Evolutionary conservation across 1,140 invertebrate species (phyloP).

Genomic region (Nasonia vitripennis): DNA sequence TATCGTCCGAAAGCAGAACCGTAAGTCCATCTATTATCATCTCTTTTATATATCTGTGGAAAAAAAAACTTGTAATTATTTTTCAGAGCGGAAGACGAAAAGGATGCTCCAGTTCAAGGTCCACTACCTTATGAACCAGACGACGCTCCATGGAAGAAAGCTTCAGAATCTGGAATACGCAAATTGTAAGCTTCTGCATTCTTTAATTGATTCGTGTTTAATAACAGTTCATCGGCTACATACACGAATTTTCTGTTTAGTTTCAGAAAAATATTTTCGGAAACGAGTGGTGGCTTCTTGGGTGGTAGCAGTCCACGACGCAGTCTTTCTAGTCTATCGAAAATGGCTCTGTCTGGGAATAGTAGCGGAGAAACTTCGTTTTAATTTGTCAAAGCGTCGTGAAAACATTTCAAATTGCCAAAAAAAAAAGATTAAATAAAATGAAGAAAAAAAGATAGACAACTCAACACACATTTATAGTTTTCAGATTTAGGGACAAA

Average conservation of each 20-base stretch:
- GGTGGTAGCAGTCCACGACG: constrained; percentile 80
- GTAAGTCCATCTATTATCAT: constrained; percentile 59
- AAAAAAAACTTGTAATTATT: background rate
- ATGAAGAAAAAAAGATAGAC: constrained; percentile 33
- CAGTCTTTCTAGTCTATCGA: constrained; percentile 83
- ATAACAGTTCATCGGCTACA: background rate
- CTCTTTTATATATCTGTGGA: background rate
- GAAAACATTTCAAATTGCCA: constrained; percentile 49
- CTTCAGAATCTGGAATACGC: constrained; percentile 89
- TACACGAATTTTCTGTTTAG: constrained; percentile 68
- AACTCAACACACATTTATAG: constrained; percentile 25
- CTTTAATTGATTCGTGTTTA: background rate
- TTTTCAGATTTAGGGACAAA: background rate
- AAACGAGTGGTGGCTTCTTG: constrained; percentile 76
- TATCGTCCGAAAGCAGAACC: constrained; percentile 80
- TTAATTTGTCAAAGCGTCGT: constrained; percentile 46
- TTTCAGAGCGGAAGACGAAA: constrained; percentile 78
- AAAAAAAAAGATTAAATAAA: constrained; percentile 40
- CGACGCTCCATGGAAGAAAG: constrained; percentile 93
- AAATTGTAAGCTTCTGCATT: constrained; percentile 88
- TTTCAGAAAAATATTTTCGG: constrained; percentile 83
- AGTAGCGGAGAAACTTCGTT: constrained; percentile 66
- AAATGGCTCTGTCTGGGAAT: constrained; percentile 81
- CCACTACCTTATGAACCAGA: constrained; percentile 96
- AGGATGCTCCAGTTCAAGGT: constrained; percentile 93